Conservation (phyloP, 2,888 invertebrate genomes). For the Leucophenga montana region DNA sequence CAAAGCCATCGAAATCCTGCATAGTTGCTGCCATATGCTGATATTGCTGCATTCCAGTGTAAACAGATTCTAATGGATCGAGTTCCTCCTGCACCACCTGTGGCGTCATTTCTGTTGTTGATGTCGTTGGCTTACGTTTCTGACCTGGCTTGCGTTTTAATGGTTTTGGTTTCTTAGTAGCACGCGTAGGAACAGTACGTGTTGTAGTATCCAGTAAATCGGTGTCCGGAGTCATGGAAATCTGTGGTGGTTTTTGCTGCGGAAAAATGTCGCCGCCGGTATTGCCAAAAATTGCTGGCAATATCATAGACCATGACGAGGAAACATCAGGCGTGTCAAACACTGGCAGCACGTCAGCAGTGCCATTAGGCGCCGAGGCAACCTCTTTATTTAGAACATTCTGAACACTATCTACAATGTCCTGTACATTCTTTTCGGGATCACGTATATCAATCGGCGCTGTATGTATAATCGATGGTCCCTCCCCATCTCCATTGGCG, state of each 20-base stretch:
- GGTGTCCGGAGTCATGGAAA: slow-evolving; percentile 73
- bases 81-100: slow-evolving; percentile 65
- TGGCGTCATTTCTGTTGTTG: slow-evolving; percentile 53
- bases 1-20: slow-evolving; percentile 59
- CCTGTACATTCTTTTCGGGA: slow-evolving; percentile 82
- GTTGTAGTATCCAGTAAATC: slow-evolving; percentile 70
- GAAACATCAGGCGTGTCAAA: slow-evolving; percentile 83
- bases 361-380: slow-evolving; percentile 76
- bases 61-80: slow-evolving; percentile 66
- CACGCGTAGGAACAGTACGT: slow-evolving; percentile 46
- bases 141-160: slow-evolving; percentile 66
- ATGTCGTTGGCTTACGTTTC: slow-evolving; percentile 57
- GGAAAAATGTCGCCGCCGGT: slow-evolving; percentile 78
- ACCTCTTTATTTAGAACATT: slow-evolving; percentile 85
- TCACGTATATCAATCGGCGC: slow-evolving; percentile 73
- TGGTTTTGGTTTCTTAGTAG: slow-evolving; percentile 62
- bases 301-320: slow-evolving; percentile 86
- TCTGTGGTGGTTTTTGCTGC: slow-evolving; percentile 74
- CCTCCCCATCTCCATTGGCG: slow-evolving; percentile 85
- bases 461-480: slow-evolving; percentile 72
- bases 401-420: slow-evolving; percentile 87
- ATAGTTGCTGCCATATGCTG: slow-evolving; percentile 62
- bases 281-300: slow-evolving; percentile 86
- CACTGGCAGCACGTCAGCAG: slow-evolving; percentile 69
- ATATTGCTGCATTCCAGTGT: slow-evolving; percentile 68